Evolutionary conservation across 2,888 invertebrate species (phyloP), one percentile per base, ranked within the genome.

Genomic region (Thymelicus sylvestris): DNA sequence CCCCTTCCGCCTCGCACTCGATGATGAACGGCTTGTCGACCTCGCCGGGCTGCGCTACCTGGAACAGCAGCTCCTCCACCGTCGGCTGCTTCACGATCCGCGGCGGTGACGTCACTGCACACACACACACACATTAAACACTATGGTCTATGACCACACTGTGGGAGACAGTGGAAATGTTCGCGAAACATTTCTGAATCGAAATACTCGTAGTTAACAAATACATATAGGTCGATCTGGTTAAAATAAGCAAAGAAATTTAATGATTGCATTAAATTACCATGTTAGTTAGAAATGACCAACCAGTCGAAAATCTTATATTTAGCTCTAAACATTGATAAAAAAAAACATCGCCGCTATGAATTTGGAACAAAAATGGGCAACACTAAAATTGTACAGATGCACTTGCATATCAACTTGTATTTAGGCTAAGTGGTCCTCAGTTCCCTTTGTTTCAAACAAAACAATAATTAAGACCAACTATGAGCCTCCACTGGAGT

Each of bases 1-100:
- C 97, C 79, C 98, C 99, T 87, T 97, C 97, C 13, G 99, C 99
- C 90, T 98, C 98, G 89, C 99, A 99, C 90, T 98, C 98, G 78
- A 99, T 97, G 83, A 98, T 96, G 93, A 98, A 98, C 65, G 98
- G 98, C 88, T 98, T 98, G 90, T 98, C 97, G 83, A 97, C 97
- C 91, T 98, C 98, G 78, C 96, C 96, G 67, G 96, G 95, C 83
- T 96, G 96, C 61, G 97, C 97, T 77, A 98, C 98, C 95, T 98
- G 98, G 90, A 98, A 98, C 75, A 98, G 95, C 80, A 97, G 95
- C 93, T 98, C 98, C 85, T 98, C 98, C 73, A 97, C 96, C 64
- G 98, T 97, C 60, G 98, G 98, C 90, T 98, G 98, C 91, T 98
- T 98, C 75, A 97, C 96, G 85, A 98, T 98, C 87, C 96, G 95